Base-by-base conservation (phyloP, 2,797 vertebrate species). In the Gorsachius magnificus region DNA sequence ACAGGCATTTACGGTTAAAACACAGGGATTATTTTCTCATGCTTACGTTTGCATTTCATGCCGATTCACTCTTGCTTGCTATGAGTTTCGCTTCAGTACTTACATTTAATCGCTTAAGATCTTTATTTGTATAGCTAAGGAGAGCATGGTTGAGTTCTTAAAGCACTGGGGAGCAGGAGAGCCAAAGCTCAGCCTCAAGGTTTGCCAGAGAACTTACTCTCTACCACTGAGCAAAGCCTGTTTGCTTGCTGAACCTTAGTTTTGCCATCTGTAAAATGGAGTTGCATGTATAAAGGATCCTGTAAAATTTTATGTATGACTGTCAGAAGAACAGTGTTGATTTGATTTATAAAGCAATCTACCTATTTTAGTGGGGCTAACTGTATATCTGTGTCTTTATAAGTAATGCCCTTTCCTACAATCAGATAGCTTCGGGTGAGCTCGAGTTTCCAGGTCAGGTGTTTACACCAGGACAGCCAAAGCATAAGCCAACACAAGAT, bases 41-140 rank as follows among this genome's bases (percentile, higher is more conserved):
- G 97, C 96, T 93, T 92, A 95, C 85, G 50, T 97, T 97, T 96
- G 95, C 85, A 96, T 97, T 96, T 98, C 97, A 98, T 87, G 90
- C 96, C 54, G 28, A 96, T 92, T 96, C 94, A 72, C 82, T 87
- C 76, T 71, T 96, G 58, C 84, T 91, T 63, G 69, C 89, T 72
- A 38, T 45, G 77, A 92, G 84, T 89, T 94, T 95, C 0, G 0
- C 66, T 86, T 96, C 93, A 95, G 65, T 83, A 83, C 76, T 94
- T 93, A 78, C 5, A 72, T 87, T 86, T 92, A 94, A 95, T 94
- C 65, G 1, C 79, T 87, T 86, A 46, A 91, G 51, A 56, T 81
- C 89, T 89, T 81, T 96, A 91, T 96, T 96, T 92, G 79, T 89
- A 33, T 31, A 81, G 57, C 77, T 93, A 79, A 91, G 53, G 65